Base-by-base conservation (phyloP, 2,888 invertebrate genomes). In the Cheilosia vulpina region DNA sequence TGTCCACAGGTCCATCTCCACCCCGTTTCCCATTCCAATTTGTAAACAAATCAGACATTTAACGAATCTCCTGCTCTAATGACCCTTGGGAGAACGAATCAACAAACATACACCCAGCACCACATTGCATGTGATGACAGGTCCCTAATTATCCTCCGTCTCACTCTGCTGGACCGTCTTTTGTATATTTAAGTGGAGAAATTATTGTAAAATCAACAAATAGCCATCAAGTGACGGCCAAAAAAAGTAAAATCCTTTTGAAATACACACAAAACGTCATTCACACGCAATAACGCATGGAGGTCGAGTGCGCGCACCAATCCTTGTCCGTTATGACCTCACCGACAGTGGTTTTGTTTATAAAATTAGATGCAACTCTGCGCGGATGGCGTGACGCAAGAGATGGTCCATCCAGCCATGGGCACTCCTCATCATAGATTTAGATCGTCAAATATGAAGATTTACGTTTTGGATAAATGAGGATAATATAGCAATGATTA, bases 381-480 rank as follows among this genome's bases (percentile, higher is more conserved):
- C 19, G 62, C 31, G 11, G 15, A n/a, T 47, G n/a, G 38, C 34
- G 31, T 66, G 50, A 76, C 31, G 66, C 58, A 66, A 52, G 47
- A 57, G 57, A 45, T 43, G 55, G 45, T 17, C 17, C 34, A 27
- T 50, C 55, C 38, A 38, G 41, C 41, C 41, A 13, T n/a, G 31
- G 19, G 38, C 34, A 47, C 73, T 63, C 47, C 55, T 73, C 53
- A 2, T 58, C 27, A 15, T 69, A 45, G 71, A 66, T 60, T 57
- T 52, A 47, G 52, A 63, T 73, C 79, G 57, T 73, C 55, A 62
- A 79, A 79, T 73, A 55, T 45, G 43, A 73, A 83, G 83, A 83
- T 83, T 83, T 78, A 83, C 83, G 78, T 78, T 38, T 78, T 83
- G 83, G 47, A 73, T 68, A 73, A 78, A 83, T 83, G 83, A 52